Conservation (phyloP, 1,140 invertebrate species). For the Trialeurodes vaporariorum region DNA sequence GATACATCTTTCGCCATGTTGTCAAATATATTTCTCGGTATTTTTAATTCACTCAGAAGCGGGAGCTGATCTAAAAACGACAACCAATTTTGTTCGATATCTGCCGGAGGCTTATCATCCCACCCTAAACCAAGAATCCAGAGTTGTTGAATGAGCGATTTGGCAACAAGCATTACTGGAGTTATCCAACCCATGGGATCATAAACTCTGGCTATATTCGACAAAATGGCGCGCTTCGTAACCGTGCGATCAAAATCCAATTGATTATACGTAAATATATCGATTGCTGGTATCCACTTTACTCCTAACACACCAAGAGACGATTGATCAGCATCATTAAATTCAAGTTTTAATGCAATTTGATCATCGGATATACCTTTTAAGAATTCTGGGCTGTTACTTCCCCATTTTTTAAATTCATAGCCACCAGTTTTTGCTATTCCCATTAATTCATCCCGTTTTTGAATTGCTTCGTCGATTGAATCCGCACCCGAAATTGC, state of each 20-base stretch:
- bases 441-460: slow-evolving; percentile 21
- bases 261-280: neutral
- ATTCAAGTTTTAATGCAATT: neutral
- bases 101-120: too few species aligned
- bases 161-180: neutral
- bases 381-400: neutral
- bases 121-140: too few species aligned
- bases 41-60: too few species aligned
- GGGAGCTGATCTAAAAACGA: too few species aligned
- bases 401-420: slow-evolving; percentile 26
- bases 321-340: neutral
- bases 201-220: neutral
- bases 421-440: slow-evolving; percentile 20
- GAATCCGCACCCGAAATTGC: slow-evolving; percentile 17
- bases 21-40: too few species aligned
- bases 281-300: slow-evolving; percentile 9
- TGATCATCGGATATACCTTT: neutral
- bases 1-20: too few species aligned
- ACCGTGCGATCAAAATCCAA: too few species aligned
- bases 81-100: too few species aligned
- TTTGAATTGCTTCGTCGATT: slow-evolving; percentile 18
- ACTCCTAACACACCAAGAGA: slow-evolving; percentile 15
- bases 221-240: slow-evolving; percentile 4
- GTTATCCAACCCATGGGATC: neutral
- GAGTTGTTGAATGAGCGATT: neutral